Conservation (phyloP, 2,797 vertebrate genomes). For the Gephyroberyx darwinii region DNA sequence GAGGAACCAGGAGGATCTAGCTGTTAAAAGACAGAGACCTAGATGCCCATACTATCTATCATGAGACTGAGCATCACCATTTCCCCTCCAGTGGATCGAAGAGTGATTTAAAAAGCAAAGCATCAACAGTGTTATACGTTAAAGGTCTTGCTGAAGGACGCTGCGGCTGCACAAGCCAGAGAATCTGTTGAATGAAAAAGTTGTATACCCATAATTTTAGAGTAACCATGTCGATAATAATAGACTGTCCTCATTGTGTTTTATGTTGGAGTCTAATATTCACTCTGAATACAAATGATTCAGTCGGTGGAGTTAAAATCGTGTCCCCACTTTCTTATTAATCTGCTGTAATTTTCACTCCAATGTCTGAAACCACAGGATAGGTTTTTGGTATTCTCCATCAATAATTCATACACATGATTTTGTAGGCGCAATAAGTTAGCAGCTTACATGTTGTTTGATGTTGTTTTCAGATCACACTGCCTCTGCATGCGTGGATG, state of each 20-base stretch:
- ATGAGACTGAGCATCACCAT: conserved; percentile 12
- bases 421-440: conserved; percentile 32
- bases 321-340: neutral
- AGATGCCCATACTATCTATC: conserved; percentile 15
- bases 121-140: conserved; percentile 30
- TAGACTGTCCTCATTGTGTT: conserved; percentile 7
- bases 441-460: conserved; percentile 37
- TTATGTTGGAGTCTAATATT: conserved; percentile 3
- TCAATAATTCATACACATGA: conserved; percentile 28
- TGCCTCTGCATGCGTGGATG: conserved; percentile 67
- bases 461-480: conserved; percentile 41
- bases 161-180: conserved; percentile 31
- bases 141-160: conserved; percentile 33
- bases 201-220: conserved; percentile 14
- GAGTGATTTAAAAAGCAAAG: conserved; percentile 44
- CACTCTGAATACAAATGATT: conserved; percentile 4
- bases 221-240: conserved; percentile 21
- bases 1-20: neutral
- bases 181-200: conserved; percentile 31
- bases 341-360: neutral
- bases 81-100: conserved; percentile 22
- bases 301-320: conserved; percentile 16
- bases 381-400: conserved; percentile 9
- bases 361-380: neutral
- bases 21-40: neutral